Base-by-base conservation (phyloP, 2,888 invertebrate species). In the Tupiocoris notatus region DNA sequence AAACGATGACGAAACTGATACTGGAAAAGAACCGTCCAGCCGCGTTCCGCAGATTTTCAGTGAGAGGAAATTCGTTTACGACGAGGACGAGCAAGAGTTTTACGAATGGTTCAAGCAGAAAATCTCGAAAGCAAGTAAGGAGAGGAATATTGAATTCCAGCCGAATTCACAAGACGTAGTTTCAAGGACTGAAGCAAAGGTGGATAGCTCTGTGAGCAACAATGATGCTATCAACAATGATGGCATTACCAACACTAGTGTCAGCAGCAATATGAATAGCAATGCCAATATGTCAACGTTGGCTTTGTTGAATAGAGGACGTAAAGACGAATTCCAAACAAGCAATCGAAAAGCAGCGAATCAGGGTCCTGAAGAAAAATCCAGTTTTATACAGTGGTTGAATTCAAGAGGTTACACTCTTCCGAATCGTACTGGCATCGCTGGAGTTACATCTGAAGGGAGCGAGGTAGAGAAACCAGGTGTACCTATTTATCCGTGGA, bases 51-150 rank as follows among this genome's bases (percentile, higher is more conserved):
- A 22, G 22, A 20, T 18, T 21, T 57, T 21, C 22, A 16, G 57
- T 20, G 1, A 23, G 21, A 22, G 6, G n/a, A 21, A 6, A n/a
- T 16, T 20, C 21, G 16, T 67, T 67, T 39, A 39, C 16, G 67
- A 67, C 23, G 57, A 56, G 56, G 57, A 67, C n/a, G 22, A 18
- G 67, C 56, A 56, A 57, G 18, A 67, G 20, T 67, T 67, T 21
- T 56, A 67, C 22, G 3, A 20, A 23, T 67, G 67, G 67, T 67
- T 67, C 56, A 25, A 56, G 56, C 39, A 67, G 3, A 39, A 39
- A 39, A 7, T 39, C 6, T 39, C 39, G 12, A 39, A 39, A 39
- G 39, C 39, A 3, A 39, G 39, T n/a, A n/a, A n/a, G n/a, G n/a
- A n/a, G n/a, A n/a, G n/a, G n/a, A n/a, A n/a, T n/a, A n/a, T n/a